phyloP scores from a whole-genome alignment of 2,797 vertebrate genomes.

The Sebastes iracundus region DNA sequence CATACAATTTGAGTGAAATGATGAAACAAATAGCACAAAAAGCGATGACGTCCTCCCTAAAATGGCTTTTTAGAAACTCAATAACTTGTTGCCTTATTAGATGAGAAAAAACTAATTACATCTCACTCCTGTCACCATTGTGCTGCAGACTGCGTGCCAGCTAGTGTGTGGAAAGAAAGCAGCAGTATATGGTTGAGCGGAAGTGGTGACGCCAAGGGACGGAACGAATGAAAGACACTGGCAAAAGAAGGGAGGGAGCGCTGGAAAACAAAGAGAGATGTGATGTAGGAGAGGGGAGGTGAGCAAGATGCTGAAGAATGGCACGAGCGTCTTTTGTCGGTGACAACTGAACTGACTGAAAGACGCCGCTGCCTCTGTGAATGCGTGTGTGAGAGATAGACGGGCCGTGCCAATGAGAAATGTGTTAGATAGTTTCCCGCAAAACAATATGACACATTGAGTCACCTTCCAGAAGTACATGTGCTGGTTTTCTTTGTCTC shows the following conservation, averaged over 20 bases:
- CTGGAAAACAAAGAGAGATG: slow-evolving; percentile 52
- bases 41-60: background rate
- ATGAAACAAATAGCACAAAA: background rate
- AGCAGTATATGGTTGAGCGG: slow-evolving; percentile 70
- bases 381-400: background rate
- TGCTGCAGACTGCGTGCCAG: slow-evolving; percentile 32
- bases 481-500: slow-evolving; percentile 20
- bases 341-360: slow-evolving; percentile 35
- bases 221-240: slow-evolving; percentile 47
- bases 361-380: slow-evolving; percentile 30
- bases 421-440: slow-evolving; percentile 13
- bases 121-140: slow-evolving; percentile 29
- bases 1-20: background rate
- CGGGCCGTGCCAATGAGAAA: slow-evolving; percentile 21
- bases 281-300: slow-evolving; percentile 35
- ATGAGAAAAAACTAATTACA: slow-evolving; percentile 28
- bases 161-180: slow-evolving; percentile 34
- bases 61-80: slow-evolving; percentile 1
- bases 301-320: slow-evolving; percentile 23
- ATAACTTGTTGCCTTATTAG: slow-evolving; percentile 31
- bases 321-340: slow-evolving; percentile 29
- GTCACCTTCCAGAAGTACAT: slow-evolving; percentile 41
- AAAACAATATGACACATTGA: slow-evolving; percentile 44
- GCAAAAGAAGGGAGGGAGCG: slow-evolving; percentile 39
- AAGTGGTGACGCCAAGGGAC: slow-evolving; percentile 69